Base-by-base conservation (phyloP, 2,797 vertebrate genomes). In the Microcaecilia unicolor region DNA sequence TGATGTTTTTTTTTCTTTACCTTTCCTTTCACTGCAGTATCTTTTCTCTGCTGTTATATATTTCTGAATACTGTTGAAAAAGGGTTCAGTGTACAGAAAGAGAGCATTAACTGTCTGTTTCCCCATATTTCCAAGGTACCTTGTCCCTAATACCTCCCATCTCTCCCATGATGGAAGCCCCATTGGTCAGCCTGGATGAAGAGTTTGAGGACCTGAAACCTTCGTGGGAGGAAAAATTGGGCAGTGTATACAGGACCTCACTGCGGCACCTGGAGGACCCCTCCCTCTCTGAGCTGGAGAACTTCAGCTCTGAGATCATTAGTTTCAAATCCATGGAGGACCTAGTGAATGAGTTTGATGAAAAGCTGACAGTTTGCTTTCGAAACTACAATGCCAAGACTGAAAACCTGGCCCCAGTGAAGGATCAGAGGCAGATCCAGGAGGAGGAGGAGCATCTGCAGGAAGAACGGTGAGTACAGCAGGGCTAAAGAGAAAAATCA, bases 291-390 rank as follows among this genome's bases (percentile, higher is more conserved):
- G 92, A 95, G 81, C 77, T 93, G 45, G 92, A 96, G 73, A 96
- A 93, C 82, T 93, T 94, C 80, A 66, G 68, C 12, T 93, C 90
- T 0, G 92, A 96, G 73, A 94, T 96, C 72, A 92, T 94, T 81
- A 96, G 91, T 72, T 96, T 96, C 77, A 93, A 96, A 75, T 96
- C 92, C 26, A 96, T 96, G 92, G 92, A 96, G 64, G 92, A 96
- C 55, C 83, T 96, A 27, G 92, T 96, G 51, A 93, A 93, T 8
- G 91, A 93, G 49, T 96, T 96, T 37, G 92, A 96, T 2, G 92
- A 96, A 74, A 94, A 96, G 76, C 88, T 96, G 48, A 91, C 92
- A 3, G 91, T 93, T 51, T 96, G 92, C 61, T 96, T 96, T 72
- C 90, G 92, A 62, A 96, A 96, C 71, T 94, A 94, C 78, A 92